A percentile compares a stretch with the other conserved stretches of the same genome.
Conservation (phyloP, 1,140 invertebrate species). For the Drusus annulatus region DNA sequence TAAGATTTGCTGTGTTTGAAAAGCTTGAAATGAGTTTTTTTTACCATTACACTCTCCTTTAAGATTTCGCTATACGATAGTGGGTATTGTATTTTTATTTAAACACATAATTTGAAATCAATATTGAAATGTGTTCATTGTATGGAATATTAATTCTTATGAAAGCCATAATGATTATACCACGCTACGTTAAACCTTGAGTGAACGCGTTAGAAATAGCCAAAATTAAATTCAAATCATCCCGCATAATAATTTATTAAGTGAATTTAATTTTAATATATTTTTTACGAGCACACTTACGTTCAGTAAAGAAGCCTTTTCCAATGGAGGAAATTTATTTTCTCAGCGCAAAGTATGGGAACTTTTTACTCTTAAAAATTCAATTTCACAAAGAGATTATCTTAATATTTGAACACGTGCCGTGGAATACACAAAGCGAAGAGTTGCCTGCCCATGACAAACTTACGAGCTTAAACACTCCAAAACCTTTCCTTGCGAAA, state of each 20-base stretch:
- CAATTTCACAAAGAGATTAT: conserved; percentile 41
- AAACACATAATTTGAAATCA: too few relatives aligned
- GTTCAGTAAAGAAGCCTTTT: background rate
- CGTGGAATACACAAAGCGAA: conserved; percentile 25
- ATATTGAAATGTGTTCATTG: too few relatives aligned
- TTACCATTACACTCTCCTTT: too few relatives aligned
- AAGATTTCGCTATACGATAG: too few relatives aligned
- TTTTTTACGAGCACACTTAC: background rate
- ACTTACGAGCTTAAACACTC: conserved; percentile 43
- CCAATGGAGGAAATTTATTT: conserved; percentile 20
- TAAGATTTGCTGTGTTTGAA: too few relatives aligned
- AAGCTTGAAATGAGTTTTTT: too few relatives aligned
- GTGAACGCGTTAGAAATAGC: too few relatives aligned
- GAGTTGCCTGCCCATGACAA: conserved; percentile 37
- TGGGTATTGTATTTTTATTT: too few relatives aligned
- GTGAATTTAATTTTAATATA: conserved; percentile 1
- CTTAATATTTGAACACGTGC: conserved; percentile 45
- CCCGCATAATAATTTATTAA: background rate
- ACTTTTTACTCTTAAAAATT: conserved; percentile 19
- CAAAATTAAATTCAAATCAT: background rate
- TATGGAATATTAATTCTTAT: too few relatives aligned
- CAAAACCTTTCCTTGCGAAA: conserved; percentile 36
- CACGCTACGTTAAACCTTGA: too few relatives aligned
- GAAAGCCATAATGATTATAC: too few relatives aligned
- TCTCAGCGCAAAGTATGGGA: conserved; percentile 4